Conservation (phyloP, 2,113 vertebrate genomes). For the Dicaeum eximium region DNA sequence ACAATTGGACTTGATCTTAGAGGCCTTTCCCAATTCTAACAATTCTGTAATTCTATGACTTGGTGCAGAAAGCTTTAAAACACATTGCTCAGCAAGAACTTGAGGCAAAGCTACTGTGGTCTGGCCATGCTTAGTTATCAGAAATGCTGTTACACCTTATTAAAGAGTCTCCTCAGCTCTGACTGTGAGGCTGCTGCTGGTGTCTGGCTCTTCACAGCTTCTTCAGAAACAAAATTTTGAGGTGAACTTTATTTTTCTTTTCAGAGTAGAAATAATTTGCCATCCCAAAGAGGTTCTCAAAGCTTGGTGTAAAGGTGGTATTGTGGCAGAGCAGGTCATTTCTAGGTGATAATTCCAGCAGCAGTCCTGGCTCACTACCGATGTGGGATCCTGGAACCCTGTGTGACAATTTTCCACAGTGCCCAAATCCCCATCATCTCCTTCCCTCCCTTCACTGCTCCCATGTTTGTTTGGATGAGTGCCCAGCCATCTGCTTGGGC, state of each 20-base stretch:
- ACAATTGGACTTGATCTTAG: background rate
- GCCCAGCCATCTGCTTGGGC: conserved; percentile 21
- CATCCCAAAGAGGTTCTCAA: background rate
- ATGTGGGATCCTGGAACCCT: rapidly evolving
- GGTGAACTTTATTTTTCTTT: background rate
- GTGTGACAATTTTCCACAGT: background rate
- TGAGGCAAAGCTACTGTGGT: background rate
- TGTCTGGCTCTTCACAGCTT: background rate
- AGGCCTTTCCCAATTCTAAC: background rate
- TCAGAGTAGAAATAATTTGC: background rate
- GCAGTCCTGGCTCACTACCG: rapidly evolving
- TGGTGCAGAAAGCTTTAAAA: background rate
- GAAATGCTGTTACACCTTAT: background rate
- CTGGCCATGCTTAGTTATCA: background rate
- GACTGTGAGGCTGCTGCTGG: rapidly evolving
- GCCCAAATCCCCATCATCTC: background rate
- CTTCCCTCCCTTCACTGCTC: background rate
- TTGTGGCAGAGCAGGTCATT: background rate
- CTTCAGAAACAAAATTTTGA: background rate
- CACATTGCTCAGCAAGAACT: background rate
- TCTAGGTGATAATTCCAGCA: background rate
- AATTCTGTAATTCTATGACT: background rate
- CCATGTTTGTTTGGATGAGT: background rate
- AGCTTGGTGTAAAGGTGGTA: background rate
- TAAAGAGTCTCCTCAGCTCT: background rate